Evolutionary conservation across 2,797 vertebrate genomes (phyloP).

Genomic region (Thaleichthys pacificus): DNA sequence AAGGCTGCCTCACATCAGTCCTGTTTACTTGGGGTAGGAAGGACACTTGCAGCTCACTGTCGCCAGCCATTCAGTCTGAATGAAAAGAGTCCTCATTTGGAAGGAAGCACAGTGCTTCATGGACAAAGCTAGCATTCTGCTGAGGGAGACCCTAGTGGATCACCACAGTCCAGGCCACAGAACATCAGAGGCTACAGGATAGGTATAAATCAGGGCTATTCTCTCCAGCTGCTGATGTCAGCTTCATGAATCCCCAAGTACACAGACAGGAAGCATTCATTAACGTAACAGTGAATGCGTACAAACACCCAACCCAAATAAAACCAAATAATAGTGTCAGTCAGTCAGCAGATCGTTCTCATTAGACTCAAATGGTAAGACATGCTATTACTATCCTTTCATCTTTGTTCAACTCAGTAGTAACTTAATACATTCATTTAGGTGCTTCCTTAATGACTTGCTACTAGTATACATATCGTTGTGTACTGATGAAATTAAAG

Average conservation of each 20-base stretch:
- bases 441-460: no score
- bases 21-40: slow-evolving; percentile 44
- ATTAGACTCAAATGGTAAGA: background rate
- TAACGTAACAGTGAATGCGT: background rate
- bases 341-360: slow-evolving; percentile 3
- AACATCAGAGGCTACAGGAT: slow-evolving; percentile 4
- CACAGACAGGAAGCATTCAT: slow-evolving; percentile 35
- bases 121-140: slow-evolving; percentile 70
- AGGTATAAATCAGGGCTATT: background rate
- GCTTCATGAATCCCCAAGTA: background rate
- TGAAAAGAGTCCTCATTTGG: slow-evolving; percentile 59
- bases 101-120: slow-evolving; percentile 42
- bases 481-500: background rate
- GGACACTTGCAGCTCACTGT: slow-evolving; percentile 37
- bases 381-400: no score
- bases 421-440: no score
- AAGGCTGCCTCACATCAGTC: slow-evolving; percentile 36
- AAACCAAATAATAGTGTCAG: slow-evolving; percentile 11
- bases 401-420: no score
- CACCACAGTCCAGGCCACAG: background rate
- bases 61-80: slow-evolving; percentile 40
- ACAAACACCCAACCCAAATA: background rate
- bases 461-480: background rate
- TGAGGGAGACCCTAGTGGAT: slow-evolving; percentile 19
- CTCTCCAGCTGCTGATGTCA: slow-evolving; percentile 13